Evolutionary conservation across 1,140 invertebrate species (phyloP).

Genomic region (Musca vetustissima): DNA sequence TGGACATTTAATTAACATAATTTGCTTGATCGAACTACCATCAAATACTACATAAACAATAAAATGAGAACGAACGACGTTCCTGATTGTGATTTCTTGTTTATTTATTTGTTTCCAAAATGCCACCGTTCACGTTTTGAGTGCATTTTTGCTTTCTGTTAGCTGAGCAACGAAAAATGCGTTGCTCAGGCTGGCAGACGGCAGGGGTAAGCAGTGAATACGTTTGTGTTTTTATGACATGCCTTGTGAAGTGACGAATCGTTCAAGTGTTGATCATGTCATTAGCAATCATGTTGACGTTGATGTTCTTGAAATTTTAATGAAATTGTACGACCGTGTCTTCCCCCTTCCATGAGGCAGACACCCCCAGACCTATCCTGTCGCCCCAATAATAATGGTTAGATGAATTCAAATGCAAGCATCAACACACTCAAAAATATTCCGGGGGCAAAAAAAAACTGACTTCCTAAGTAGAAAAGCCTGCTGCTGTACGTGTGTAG

Average conservation of each 20-base stretch:
- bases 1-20: constrained; percentile 22
- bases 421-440: not conserved
- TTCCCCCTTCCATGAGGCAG: not conserved
- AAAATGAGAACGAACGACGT: too few species aligned
- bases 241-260: constrained; percentile 19
- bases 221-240: constrained; percentile 3
- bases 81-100: too few species aligned
- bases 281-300: constrained; percentile 22
- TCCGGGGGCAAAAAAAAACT: not conserved
- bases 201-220: not conserved
- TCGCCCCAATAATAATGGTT: not conserved
- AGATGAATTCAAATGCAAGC: not conserved
- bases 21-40: not conserved
- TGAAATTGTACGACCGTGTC: not conserved
- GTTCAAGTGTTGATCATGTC: constrained; percentile 27
- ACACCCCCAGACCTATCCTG: too few species aligned
- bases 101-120: not conserved
- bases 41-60: too few species aligned
- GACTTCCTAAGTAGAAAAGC: not conserved
- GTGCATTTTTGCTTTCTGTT: constrained; percentile 1
- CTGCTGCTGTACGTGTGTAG: too few species aligned
- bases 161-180: not conserved
- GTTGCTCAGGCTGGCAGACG: not conserved
- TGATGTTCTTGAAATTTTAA: constrained; percentile 13
- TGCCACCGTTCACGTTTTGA: constrained; percentile 1